phyloP scores from a whole-genome alignment of 2,113 vertebrate genomes.

The Lota lota region DNA sequence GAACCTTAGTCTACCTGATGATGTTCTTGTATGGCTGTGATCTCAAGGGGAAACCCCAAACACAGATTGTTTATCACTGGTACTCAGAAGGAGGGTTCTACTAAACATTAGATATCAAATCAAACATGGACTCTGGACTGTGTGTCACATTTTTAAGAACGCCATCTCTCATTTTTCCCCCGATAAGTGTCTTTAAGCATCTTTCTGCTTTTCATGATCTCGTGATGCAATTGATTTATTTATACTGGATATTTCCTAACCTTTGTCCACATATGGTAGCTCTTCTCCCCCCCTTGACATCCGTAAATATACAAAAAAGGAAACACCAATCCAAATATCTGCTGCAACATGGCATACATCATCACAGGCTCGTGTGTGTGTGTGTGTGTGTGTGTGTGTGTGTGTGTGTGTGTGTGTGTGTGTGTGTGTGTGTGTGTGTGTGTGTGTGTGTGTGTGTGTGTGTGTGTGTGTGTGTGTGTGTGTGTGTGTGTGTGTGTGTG shows the following conservation, averaged over 20 bases:
- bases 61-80: conserved; percentile 7
- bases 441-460: conserved; percentile 1
- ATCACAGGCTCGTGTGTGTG: conserved; percentile 31
- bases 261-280: too few relatives aligned
- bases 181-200: too few relatives aligned
- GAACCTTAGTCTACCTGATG: too few relatives aligned
- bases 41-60: conserved; percentile 10
- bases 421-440: conserved; percentile 21
- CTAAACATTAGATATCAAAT: background rate
- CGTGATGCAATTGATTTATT: too few relatives aligned
- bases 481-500: background rate
- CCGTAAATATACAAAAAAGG: background rate
- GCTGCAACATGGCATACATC: conserved; percentile 1
- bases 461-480: background rate
- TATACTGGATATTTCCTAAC: too few relatives aligned
- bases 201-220: too few relatives aligned
- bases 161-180: too few relatives aligned
- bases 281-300: too few relatives aligned
- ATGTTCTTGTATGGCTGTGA: background rate
- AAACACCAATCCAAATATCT: too few relatives aligned
- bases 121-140: background rate
- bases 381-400: conserved; percentile 16
- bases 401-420: background rate
- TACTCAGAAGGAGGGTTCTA: conserved; percentile 11
- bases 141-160: background rate